phyloP scores from a whole-genome alignment of 2,113 vertebrate genomes.

The Perca fluviatilis region DNA sequence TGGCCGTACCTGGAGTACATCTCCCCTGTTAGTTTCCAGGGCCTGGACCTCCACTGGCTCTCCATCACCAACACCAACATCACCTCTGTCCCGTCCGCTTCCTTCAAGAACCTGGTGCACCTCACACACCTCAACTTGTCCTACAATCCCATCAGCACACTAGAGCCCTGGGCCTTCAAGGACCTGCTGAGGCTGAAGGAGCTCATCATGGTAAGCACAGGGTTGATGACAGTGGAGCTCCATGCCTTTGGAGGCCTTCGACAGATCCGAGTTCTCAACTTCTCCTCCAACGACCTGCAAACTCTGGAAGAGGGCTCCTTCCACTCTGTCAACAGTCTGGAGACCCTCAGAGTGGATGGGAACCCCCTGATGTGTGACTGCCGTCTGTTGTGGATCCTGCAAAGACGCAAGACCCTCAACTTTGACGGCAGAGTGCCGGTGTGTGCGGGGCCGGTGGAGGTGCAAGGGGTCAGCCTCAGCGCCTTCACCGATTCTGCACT shows the following conservation, averaged over 20 bases:
- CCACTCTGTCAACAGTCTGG: slow-evolving; percentile 96
- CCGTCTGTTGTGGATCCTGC: slow-evolving; percentile 97
- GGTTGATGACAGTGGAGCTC: slow-evolving; percentile 89
- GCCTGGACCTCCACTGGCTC: slow-evolving; percentile 94
- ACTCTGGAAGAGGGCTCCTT: slow-evolving; percentile 95
- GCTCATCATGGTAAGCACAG: slow-evolving; percentile 93
- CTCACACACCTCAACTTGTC: slow-evolving; percentile 95
- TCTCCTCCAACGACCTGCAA: slow-evolving; percentile 93
- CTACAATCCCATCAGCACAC: slow-evolving; percentile 93
- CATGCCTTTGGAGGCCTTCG: slow-evolving; percentile 92
- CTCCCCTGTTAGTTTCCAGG: slow-evolving; percentile 91
- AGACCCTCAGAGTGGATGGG: slow-evolving; percentile 94
- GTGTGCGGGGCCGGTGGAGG: slow-evolving; percentile 91
- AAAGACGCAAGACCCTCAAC: slow-evolving; percentile 94
- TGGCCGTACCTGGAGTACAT: slow-evolving; percentile 95
- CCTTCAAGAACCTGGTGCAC: slow-evolving; percentile 92
- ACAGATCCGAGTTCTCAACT: slow-evolving; percentile 96
- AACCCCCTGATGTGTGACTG: slow-evolving; percentile 98
- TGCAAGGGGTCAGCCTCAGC: slow-evolving; percentile 91
- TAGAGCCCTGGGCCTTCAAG: slow-evolving; percentile 93
- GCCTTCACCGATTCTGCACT: slow-evolving; percentile 93
- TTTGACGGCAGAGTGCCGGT: slow-evolving; percentile 94
- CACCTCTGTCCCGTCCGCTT: slow-evolving; percentile 90
- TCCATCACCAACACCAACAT: slow-evolving; percentile 98
- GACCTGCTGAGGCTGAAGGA: slow-evolving; percentile 96